Evolutionary conservation across 2,888 invertebrate genomes (phyloP), one percentile per base, ranked within the genome.

Genomic region (Cordilura impudica): DNA sequence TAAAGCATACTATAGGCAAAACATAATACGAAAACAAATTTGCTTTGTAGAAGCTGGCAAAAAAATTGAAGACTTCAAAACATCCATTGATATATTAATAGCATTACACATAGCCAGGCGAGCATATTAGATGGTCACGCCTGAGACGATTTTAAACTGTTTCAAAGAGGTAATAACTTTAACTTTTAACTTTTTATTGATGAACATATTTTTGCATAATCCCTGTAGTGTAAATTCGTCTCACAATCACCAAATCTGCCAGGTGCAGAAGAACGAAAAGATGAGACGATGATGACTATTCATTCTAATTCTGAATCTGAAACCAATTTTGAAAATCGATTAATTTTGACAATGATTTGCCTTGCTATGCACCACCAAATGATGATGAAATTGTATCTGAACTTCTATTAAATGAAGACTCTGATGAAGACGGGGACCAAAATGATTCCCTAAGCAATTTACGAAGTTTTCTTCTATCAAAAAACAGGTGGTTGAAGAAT

Each of bases 51-150:
- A 49, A 14, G 1, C 49, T 2, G 61, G 47, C 1, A 63, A 63
- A 19, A 63, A 61, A 12, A 49, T 66, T 35, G 39, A 66, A 53
- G 66, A 66, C 43, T 66, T 66, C 39, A 66, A 66, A 19, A 66
- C 39, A 66, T 12, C 53, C 2, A 12, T 66, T 23, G 29, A 54
- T 29, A 51, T 65, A 7, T 39, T 65, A 53, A 10, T 35, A 35
- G 51, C 65, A 51, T 39, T 65, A 51, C 35, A 51, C 14, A 51
- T 65, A 39, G 19, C 51, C 35, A 63, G 49, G 35, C 35, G 51
- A 35, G 51, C 51, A 39, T 65, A 31, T 18, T 63, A 35, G 63
- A 56, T 56, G 35, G 39, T 63, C 2, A 49, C 26, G 6, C 47
- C 61, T 29, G 18, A 49, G 16, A 49, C 47, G 10, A 65, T 65